Conservation (phyloP, 2,888 invertebrate species). For the Melieria crassipennis region DNA sequence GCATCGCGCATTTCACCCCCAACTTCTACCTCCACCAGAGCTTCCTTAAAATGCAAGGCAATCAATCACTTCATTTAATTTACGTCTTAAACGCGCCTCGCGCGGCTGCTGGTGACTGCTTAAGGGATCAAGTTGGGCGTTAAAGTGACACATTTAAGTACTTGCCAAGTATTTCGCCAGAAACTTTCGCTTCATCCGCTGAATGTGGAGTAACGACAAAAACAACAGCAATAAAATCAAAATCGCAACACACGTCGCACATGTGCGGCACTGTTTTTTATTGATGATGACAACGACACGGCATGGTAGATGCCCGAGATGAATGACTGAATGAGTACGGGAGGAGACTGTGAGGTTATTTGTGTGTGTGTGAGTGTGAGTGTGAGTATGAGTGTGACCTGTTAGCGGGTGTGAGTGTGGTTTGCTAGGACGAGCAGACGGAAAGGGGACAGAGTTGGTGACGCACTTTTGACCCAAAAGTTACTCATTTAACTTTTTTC, state of each 20-base stretch:
- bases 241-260: neutral
- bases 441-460: no score
- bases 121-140: neutral
- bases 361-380: no score
- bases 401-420: no score
- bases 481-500: no score
- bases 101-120: no score
- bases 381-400: no score
- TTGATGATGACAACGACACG: conserved; percentile 60
- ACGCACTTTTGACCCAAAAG: no score
- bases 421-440: no score
- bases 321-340: neutral
- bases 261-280: conserved; percentile 57
- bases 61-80: conserved; percentile 43
- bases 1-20: no score
- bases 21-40: no score
- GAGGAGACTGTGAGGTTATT: no score
- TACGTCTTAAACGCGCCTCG: conserved; percentile 17
- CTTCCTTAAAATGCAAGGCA: conserved; percentile 21
- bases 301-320: conserved; percentile 7
- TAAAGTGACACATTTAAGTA: conserved; percentile 48
- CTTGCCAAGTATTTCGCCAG: conserved; percentile 40
- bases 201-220: conserved; percentile 17
- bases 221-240: conserved; percentile 18
- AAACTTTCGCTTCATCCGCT: conserved; percentile 13